Base-by-base conservation (phyloP, 2,113 vertebrate genomes). In the Lagopus leucura region DNA sequence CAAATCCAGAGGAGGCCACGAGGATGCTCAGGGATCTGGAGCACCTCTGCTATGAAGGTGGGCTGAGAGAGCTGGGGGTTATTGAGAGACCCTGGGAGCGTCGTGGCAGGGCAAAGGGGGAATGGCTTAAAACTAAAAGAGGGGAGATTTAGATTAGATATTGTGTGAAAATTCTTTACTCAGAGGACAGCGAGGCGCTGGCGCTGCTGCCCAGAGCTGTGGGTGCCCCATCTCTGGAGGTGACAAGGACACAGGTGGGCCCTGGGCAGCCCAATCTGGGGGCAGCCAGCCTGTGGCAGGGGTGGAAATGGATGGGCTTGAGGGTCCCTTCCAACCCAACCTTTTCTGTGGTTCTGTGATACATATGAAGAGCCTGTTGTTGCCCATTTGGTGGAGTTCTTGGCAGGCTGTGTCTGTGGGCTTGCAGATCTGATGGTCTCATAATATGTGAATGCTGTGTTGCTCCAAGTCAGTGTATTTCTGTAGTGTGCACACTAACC, bases 331-430 rank as follows among this genome's bases (percentile, higher is more conserved):
- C 16, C 24, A 64, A 40, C 38, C 11, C 61, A 40, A 64, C 19
- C 16, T 25, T 18, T 40, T 18, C 16, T 40, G 8, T 27, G 24
- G 25, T 30, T 69, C 10, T 60, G 11, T 42, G n/a, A 52, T 27
- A 18, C 19, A 6, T 28, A 6, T 2, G 52, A 50, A 55, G 67
- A 85, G 36, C 9, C 1, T 1, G 11, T 47, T 67, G 11, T 34
- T 88, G 54, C 60, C 64, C 58, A 19, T 79, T 52, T 32, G 12
- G 17, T 71, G 81, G 57, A 58, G 57, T 34, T 81, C 60, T n/a
- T 60, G 34, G 70, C 0, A 0, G 64, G n/a, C 27, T 32, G 13
- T 2, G 0, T 65, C 24, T 71, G 58, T 66, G 25, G 70, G 47
- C 70, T 66, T 64, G 36, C 19, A 87, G 70, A 15, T 66, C 60